Evolutionary conservation across 1,140 invertebrate genomes (phyloP).

Genomic region (Daktulosphaira vitifoliae): DNA sequence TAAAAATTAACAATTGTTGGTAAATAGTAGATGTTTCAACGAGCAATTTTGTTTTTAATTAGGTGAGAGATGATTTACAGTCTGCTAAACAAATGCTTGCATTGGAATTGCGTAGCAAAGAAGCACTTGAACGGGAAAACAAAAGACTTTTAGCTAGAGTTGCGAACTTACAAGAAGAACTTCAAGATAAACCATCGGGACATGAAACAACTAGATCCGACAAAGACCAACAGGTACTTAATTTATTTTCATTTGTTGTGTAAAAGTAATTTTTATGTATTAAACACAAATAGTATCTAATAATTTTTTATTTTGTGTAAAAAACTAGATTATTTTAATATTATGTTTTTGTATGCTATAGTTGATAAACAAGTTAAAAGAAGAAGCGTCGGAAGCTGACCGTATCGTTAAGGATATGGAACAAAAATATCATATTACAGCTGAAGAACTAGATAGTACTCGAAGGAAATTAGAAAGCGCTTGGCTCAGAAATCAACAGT

Average conservation of each 20-base stretch:
- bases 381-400: conserved; percentile 63
- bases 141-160: conserved; percentile 68
- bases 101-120: conserved; percentile 74
- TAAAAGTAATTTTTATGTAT: too few species aligned
- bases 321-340: too few species aligned
- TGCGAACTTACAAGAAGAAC: conserved; percentile 65
- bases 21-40: background rate
- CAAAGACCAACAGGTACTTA: conserved; percentile 7
- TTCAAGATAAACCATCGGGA: conserved; percentile 50
- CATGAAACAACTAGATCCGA: conserved; percentile 18
- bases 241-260: too few species aligned
- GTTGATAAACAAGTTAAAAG: conserved; percentile 51
- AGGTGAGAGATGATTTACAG: conserved; percentile 69
- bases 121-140: conserved; percentile 75
- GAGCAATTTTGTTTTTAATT: conserved; percentile 42
- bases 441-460: conserved; percentile 64
- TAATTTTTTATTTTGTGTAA: background rate
- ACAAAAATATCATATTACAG: conserved; percentile 62
- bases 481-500: conserved; percentile 60
- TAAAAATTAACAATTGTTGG: background rate
- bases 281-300: too few species aligned
- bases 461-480: conserved; percentile 69
- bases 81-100: conserved; percentile 84
- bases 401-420: conserved; percentile 70
- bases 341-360: too few species aligned